Evolutionary conservation across 2,113 vertebrate species (phyloP).

Genomic region (Aepyceros melampus): DNA sequence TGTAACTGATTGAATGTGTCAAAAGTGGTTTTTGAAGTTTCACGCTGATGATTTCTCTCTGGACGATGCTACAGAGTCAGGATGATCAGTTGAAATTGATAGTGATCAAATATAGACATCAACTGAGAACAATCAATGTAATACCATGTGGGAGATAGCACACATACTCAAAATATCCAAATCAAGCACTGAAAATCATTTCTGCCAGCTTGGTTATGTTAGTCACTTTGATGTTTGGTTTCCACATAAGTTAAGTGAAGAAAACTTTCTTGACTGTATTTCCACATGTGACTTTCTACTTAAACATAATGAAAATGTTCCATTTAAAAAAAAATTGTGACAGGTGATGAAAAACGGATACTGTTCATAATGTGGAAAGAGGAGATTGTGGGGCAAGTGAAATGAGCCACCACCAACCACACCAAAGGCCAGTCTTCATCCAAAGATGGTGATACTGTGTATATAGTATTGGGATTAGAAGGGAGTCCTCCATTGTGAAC

Average conservation of each 20-base stretch:
- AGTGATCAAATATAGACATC: background rate
- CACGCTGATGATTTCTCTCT: background rate
- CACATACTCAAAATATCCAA: background rate
- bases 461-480: background rate
- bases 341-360: background rate
- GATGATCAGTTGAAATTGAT: background rate
- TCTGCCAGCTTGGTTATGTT: background rate
- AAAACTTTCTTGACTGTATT: background rate
- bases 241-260: background rate
- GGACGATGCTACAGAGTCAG: background rate
- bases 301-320: background rate
- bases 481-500: background rate
- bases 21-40: background rate
- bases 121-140: background rate
- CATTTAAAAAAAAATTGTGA: background rate
- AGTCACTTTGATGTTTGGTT: background rate
- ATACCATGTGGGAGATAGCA: background rate
- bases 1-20: background rate
- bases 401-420: background rate
- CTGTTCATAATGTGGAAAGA: background rate
- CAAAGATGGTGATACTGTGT: background rate
- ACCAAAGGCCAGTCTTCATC: background rate
- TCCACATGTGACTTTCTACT: background rate
- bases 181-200: background rate
- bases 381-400: background rate